phyloP scores from a whole-genome alignment of 2,888 invertebrate species.

The Hemithea aestivaria region DNA sequence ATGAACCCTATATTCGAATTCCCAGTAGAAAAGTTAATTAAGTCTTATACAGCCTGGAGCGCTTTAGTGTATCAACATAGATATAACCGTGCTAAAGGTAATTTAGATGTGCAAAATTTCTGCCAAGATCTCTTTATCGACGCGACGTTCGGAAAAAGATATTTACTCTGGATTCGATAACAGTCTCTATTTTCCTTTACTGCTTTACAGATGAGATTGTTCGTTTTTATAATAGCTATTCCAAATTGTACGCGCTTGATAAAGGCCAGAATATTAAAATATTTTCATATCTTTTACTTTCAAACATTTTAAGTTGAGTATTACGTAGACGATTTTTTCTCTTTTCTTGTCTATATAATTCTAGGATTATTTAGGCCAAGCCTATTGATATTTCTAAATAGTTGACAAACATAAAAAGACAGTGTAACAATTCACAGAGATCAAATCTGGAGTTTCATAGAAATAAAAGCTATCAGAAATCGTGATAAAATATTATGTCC shows the following conservation, averaged over 20 bases:
- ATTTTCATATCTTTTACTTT: not conserved
- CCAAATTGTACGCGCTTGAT: too few species aligned
- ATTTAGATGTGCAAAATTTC: conserved; percentile 7
- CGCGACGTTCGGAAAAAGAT: conserved; percentile 16
- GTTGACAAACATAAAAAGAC: too few species aligned
- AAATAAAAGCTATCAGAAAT: too few species aligned
- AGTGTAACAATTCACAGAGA: too few species aligned
- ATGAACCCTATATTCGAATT: conserved; percentile 11
- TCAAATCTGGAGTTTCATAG: too few species aligned
- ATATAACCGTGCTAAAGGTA: not conserved
- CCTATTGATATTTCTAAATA: too few species aligned
- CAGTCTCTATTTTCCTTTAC: conserved; percentile 11
- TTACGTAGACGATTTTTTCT: too few species aligned
- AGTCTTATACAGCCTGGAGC: conserved; percentile 12
- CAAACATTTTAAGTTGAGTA: not conserved
- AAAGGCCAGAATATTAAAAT: too few species aligned
- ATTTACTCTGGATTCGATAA: conserved; percentile 9
- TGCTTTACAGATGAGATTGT: not conserved
- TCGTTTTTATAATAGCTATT: conserved; percentile 3
- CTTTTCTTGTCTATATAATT: too few species aligned
- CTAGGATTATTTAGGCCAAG: too few species aligned
- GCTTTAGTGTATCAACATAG: not conserved
- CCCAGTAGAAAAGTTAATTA: conserved; percentile 18
- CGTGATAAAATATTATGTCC: too few species aligned
- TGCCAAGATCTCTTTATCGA: conserved; percentile 14